A percentile compares a stretch with the other conserved stretches of the same genome.
phyloP scores from a whole-genome alignment of 1,140 invertebrate species.

The Adelges cooleyi region DNA sequence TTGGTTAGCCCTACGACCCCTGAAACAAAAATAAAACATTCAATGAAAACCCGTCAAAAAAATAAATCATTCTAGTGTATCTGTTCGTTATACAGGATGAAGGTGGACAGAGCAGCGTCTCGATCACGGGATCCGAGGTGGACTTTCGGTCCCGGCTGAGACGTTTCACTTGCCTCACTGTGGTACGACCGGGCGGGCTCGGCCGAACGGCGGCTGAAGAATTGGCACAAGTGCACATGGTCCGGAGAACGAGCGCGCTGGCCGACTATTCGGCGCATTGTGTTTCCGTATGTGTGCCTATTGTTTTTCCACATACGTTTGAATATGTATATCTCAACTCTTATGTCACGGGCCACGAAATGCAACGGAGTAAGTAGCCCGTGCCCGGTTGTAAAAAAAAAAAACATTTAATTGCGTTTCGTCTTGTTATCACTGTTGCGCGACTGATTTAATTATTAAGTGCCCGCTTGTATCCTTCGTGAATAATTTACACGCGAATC shows the following conservation, averaged over 20 bases:
- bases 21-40: not conserved
- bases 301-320: not conserved
- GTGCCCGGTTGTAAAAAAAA: not conserved
- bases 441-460: constrained; percentile 12
- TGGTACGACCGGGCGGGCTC: constrained; percentile 23
- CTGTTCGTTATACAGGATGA: not conserved
- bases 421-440: not conserved
- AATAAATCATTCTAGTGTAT: not conserved
- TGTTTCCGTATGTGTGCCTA: not conserved
- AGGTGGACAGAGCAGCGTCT: not conserved
- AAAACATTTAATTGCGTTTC: not conserved
- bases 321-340: no score
- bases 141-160: constrained; percentile 26
- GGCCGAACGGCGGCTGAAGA: not conserved
- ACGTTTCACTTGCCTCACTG: constrained; percentile 32
- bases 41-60: not conserved
- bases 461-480: no score
- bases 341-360: not conserved
- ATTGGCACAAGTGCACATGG: constrained; percentile 3
- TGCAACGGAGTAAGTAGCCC: constrained; percentile 18
- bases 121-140: not conserved
- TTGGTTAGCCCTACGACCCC: constrained; percentile 44
- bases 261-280: not conserved
- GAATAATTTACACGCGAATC: no score
- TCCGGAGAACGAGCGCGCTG: not conserved